These are phyloP conservation scores for Trematocara stigmaticum DNA, from an alignment of 2,113 vertebrate genomes.

Conservation along the genomic window DNA sequence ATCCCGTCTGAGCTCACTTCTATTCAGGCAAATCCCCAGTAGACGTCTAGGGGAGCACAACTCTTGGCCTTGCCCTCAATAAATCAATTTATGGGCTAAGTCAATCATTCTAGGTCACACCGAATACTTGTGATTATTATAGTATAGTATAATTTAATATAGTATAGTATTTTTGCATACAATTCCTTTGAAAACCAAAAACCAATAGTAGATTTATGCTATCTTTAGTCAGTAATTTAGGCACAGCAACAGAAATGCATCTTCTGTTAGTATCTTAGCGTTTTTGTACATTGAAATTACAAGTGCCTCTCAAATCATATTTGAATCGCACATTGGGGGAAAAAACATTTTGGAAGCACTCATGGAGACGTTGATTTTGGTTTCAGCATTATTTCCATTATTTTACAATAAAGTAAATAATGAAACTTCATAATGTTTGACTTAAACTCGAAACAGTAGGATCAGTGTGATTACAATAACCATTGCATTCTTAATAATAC, in stretches of 20 bases:
- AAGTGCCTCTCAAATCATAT: not conserved
- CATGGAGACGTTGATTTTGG: not conserved
- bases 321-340: accelerated
- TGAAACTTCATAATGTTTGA: not conserved
- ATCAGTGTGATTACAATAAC: not conserved
- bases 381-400: not conserved
- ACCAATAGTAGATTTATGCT: not conserved
- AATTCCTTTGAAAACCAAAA: not conserved
- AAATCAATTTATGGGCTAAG: not conserved
- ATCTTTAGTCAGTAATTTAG: not conserved
- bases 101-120: not conserved
- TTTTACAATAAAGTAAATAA: not conserved
- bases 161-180: not conserved
- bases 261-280: not conserved
- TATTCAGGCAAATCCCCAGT: not conserved
- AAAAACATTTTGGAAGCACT: not conserved
- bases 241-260: not conserved
- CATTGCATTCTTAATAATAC: not conserved
- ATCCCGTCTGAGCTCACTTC: accelerated
- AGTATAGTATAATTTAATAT: not conserved
- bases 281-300: not conserved
- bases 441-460: not conserved
- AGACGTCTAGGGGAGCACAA: not conserved
- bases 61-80: not conserved
- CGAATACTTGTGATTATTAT: not conserved